Conservation (phyloP, 2,113 vertebrate species). For the Petrocephalus microphthalmus region DNA sequence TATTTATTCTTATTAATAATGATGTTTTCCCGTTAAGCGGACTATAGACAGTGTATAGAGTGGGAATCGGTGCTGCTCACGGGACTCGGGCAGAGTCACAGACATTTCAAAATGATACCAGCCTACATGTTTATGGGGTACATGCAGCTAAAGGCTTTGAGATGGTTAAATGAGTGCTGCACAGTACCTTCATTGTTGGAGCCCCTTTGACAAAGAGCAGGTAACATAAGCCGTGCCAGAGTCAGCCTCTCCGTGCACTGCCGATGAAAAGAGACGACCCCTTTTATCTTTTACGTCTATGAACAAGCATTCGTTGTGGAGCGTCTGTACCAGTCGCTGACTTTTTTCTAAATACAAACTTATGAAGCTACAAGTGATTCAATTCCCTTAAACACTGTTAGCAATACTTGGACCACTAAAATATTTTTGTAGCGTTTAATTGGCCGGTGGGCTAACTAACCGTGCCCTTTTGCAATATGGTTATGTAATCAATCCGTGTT, state of each 20-base stretch:
- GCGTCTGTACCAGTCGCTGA: neutral
- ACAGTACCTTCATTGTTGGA: neutral
- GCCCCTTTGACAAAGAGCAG: neutral
- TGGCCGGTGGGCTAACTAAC: neutral
- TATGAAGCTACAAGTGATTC: neutral
- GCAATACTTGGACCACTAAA: neutral
- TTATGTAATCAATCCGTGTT: neutral
- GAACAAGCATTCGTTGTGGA: neutral
- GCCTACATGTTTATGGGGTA: neutral
- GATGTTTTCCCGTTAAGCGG: neutral
- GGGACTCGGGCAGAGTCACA: neutral
- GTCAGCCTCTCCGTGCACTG: neutral
- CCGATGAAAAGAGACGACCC: neutral
- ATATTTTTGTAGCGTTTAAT: neutral
- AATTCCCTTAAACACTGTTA: neutral
- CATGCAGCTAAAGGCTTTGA: neutral
- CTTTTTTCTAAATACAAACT: neutral
- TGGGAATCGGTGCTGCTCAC: neutral
- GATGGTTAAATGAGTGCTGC: neutral
- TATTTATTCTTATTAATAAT: too few species aligned
- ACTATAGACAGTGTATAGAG: neutral
- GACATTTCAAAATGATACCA: neutral
- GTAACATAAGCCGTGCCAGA: neutral
- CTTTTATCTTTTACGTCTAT: neutral
- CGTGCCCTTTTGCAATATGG: neutral